Evolutionary conservation across 2,888 invertebrate species (phyloP), one percentile per base, ranked within the genome.

Genomic region (Erebia aethiops): DNA sequence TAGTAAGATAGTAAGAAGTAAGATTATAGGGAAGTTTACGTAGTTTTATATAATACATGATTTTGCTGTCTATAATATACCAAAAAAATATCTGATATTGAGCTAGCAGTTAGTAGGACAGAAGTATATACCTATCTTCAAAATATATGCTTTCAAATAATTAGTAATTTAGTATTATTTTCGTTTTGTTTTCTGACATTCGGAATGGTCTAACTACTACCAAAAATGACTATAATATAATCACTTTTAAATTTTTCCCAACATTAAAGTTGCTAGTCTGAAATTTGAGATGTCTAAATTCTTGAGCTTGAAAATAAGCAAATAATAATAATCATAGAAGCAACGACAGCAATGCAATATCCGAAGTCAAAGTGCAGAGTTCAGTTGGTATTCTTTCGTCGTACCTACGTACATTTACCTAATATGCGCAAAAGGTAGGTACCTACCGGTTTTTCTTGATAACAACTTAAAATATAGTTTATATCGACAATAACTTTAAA

Each of bases 281-380:
- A 61, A 74, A 74, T 69, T 66, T 49, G 43, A 58, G 52, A 70
- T 70, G 46, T 67, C 52, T 70, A 58, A 70, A 70, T 70, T 71
- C 56, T 67, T 70, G 69, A 72, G 72, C 67, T 71, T 73, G 69
- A 78, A 76, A 74, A 77, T 78, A 75, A 75, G 75, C 73, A 77
- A 76, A 77, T 79, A 35, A 35, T 35, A 35, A 35, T 35, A 74
- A 75, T 76, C 74, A 71, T 70, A 64, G 71, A 72, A 73, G 74
- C 71, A 73, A 71, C 75, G 77, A 78, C 76, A 77, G 70, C 78
- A 72, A 77, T 76, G 79, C 78, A 77, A 77, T 75, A 73, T 70
- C 75, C 77, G 80, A 80, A 74, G 71, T 13, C 61, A 61, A 67
- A 67, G 52, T 76, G 79, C 78, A 83, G 83, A 84, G 85, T 80